phyloP scores from a whole-genome alignment of 2,888 invertebrate genomes.

The Elmis aenea region DNA sequence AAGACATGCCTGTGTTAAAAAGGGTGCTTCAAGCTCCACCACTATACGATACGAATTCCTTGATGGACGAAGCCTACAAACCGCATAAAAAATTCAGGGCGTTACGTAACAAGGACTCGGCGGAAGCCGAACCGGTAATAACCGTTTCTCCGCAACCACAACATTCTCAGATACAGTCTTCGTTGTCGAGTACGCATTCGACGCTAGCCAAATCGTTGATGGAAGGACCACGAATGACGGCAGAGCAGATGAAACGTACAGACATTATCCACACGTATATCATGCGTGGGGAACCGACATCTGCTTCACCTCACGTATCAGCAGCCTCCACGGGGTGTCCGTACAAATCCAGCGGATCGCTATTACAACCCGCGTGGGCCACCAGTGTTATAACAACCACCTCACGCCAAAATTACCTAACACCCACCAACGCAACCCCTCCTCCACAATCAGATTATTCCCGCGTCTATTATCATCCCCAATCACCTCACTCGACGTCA shows the following conservation, averaged over 20 bases:
- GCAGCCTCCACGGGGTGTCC: conserved; percentile 49
- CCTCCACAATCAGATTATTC: conserved; percentile 47
- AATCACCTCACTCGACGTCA: conserved; percentile 48
- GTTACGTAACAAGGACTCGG: conserved; percentile 69
- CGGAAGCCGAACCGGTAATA: conserved; percentile 67
- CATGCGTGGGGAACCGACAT: conserved; percentile 65
- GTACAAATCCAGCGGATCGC: conserved; percentile 35
- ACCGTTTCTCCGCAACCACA: conserved; percentile 40
- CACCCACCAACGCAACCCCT: conserved; percentile 37
- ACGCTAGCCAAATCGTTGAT: conserved; percentile 85
- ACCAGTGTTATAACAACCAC: conserved; percentile 63
- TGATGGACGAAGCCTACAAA: conserved; percentile 94
- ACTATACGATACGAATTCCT: conserved; percentile 79
- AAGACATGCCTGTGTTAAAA: conserved; percentile 92
- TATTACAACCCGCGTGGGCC: conserved; percentile 45
- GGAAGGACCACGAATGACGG: conserved; percentile 91
- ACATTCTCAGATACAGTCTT: conserved; percentile 49
- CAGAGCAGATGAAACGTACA: conserved; percentile 86
- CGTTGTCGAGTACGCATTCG: conserved; percentile 81
- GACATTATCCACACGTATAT: conserved; percentile 91
- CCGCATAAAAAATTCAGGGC: conserved; percentile 94
- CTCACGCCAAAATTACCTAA: conserved; percentile 40
- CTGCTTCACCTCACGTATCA: conserved; percentile 51
- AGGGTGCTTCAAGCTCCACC: conserved; percentile 90
- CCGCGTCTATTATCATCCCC: conserved; percentile 40